Evolutionary conservation across 2,797 vertebrate genomes (phyloP).

Genomic region (Setipinna tenuifilis): DNA sequence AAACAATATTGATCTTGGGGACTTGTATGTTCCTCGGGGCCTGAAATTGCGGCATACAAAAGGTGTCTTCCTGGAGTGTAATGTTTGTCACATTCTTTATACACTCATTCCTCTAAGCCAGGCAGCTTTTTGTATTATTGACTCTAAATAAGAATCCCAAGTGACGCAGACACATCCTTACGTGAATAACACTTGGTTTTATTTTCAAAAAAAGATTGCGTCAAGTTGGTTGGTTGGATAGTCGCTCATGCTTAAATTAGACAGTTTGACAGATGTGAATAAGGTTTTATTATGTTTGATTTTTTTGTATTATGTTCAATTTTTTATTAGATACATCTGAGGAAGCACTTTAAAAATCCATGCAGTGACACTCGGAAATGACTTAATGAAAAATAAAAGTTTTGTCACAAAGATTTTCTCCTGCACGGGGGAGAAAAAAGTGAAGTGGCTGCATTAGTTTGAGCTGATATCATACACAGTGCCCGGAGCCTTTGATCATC

Average conservation of each 20-base stretch:
- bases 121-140: not conserved
- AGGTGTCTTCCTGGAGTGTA: not conserved
- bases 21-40: not conserved
- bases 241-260: conserved; percentile 1
- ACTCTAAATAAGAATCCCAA: not conserved
- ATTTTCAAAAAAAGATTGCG: not conserved
- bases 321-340: not conserved
- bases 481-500: not conserved
- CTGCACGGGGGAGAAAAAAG: not conserved
- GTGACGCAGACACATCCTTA: not conserved
- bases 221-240: not conserved
- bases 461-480: conserved; percentile 8
- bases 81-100: conserved; percentile 8
- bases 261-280: not conserved
- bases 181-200: not conserved
- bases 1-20: not conserved
- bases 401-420: conserved; percentile 8
- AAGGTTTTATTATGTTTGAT: not conserved
- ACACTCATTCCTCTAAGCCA: not conserved
- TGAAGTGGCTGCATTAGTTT: not conserved
- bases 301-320: no score
- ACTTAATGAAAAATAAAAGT: not conserved
- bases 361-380: not conserved
- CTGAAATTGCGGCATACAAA: not conserved
- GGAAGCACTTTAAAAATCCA: not conserved